Conservation (phyloP, 2,113 vertebrate species). For the Myiozetetes cayanensis region DNA sequence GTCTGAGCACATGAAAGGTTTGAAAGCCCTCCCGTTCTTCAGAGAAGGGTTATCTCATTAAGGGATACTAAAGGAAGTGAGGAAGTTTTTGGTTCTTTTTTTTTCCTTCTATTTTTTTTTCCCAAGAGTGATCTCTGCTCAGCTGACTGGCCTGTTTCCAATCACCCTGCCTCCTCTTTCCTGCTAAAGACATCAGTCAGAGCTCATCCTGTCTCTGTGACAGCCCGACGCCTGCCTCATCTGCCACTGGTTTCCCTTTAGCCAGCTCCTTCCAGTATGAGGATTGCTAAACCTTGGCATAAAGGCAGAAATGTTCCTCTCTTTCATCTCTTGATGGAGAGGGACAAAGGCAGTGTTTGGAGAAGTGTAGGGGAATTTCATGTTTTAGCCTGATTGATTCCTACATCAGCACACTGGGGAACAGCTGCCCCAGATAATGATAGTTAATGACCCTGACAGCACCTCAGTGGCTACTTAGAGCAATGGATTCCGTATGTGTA, state of each 20-base stretch:
- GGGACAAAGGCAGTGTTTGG: slow-evolving; percentile 3
- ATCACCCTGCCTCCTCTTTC: neutral
- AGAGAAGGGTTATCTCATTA: slow-evolving; percentile 8
- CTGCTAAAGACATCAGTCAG: slow-evolving; percentile 49
- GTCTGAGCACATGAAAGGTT: neutral
- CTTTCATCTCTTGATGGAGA: neutral
- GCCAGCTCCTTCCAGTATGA: neutral
- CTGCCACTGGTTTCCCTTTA: slow-evolving; percentile 68
- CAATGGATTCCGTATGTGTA: neutral
- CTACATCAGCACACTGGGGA: slow-evolving; percentile 14
- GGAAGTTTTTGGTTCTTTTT: neutral
- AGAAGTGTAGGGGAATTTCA: neutral
- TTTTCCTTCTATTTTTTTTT: neutral
- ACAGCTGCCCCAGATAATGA: slow-evolving; percentile 58
- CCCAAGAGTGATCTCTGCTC: neutral
- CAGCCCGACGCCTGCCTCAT: slow-evolving; percentile 54
- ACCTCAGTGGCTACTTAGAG: slow-evolving; percentile 28
- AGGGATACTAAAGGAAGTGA: neutral
- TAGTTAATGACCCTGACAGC: slow-evolving; percentile 59
- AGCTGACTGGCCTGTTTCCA: neutral
- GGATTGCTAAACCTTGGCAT: slow-evolving; percentile 37
- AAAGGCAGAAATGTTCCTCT: neutral
- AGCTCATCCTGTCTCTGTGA: slow-evolving; percentile 65
- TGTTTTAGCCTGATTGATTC: slow-evolving; percentile 36
- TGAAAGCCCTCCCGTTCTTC: neutral